Percentiles rank a stretch among this genome's conserved stretches.
phyloP scores from a whole-genome alignment of 2,113 vertebrate species.

The Cryptotis parvus region DNA sequence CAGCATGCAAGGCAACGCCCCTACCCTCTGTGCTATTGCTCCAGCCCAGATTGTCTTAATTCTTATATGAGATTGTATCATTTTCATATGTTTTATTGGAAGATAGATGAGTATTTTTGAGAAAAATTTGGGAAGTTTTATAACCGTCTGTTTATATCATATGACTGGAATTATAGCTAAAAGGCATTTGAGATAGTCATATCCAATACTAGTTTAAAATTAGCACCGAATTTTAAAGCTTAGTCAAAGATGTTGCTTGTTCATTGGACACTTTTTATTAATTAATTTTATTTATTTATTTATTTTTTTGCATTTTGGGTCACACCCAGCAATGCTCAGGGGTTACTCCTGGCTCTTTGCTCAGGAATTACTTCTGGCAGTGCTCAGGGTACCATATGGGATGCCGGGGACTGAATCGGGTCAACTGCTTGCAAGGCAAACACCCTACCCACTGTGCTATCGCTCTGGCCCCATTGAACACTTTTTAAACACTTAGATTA shows the following conservation, averaged over 20 bases:
- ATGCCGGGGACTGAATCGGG: too few relatives aligned
- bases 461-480: not conserved
- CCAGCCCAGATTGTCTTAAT: not conserved
- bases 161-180: not conserved
- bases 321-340: too few relatives aligned
- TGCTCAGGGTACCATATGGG: too few relatives aligned
- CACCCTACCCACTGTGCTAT: too few relatives aligned
- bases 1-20: too few relatives aligned
- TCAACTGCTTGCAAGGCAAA: too few relatives aligned
- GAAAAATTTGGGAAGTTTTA: constrained; percentile 19
- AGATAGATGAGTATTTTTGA: constrained; percentile 16
- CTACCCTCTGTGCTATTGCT: too few relatives aligned
- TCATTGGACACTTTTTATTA: constrained; percentile 53
- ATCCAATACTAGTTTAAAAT: constrained; percentile 55
- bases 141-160: constrained; percentile 44
- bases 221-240: constrained; percentile 53
- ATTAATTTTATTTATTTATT: too few relatives aligned
- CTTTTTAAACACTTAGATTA: constrained; percentile 66
- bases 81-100: constrained; percentile 38
- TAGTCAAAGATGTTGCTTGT: constrained; percentile 32
- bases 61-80: constrained; percentile 1
- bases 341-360: too few relatives aligned
- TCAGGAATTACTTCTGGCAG: too few relatives aligned
- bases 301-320: too few relatives aligned
- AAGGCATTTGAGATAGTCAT: constrained; percentile 52